phyloP scores from a whole-genome alignment of 2,113 vertebrate species.

The Mandrillus leucophaeus region DNA sequence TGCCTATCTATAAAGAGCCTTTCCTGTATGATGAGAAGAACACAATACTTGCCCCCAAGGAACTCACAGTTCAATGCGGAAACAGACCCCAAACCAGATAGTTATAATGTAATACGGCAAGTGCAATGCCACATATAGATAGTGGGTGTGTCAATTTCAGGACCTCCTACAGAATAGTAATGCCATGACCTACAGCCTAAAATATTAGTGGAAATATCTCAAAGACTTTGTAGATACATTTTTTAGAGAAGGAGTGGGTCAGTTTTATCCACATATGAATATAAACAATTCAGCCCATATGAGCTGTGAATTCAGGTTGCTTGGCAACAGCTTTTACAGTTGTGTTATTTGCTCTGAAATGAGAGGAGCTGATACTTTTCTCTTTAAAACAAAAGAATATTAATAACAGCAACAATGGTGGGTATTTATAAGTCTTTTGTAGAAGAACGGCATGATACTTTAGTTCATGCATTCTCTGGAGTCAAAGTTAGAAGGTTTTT shows the following conservation, averaged over 20 bases:
- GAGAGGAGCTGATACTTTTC: conserved; percentile 82
- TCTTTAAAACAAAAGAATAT: conserved; percentile 85
- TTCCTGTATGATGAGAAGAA: neutral
- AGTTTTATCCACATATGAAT: conserved; percentile 73
- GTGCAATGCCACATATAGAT: neutral
- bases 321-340: conserved; percentile 86
- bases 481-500: conserved; percentile 13
- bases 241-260: conserved; percentile 69
- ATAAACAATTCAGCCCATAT: conserved; percentile 80
- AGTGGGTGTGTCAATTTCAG: neutral
- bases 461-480: conserved; percentile 16
- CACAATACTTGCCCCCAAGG: neutral
- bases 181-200: neutral
- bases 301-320: conserved; percentile 85
- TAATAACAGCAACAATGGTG: conserved; percentile 68
- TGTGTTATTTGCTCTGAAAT: conserved; percentile 83
- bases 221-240: neutral
- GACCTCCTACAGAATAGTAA: neutral
- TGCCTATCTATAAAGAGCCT: neutral
- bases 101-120: neutral
- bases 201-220: conserved; percentile 44
- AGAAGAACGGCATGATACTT: conserved; percentile 51
- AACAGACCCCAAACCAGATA: neutral
- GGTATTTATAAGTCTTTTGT: conserved; percentile 68
- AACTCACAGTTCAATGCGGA: neutral